Evolutionary conservation across 1,140 invertebrate species (phyloP), one percentile per base, ranked within the genome.

Genomic region (Scaptodrosophila lebanonensis): DNA sequence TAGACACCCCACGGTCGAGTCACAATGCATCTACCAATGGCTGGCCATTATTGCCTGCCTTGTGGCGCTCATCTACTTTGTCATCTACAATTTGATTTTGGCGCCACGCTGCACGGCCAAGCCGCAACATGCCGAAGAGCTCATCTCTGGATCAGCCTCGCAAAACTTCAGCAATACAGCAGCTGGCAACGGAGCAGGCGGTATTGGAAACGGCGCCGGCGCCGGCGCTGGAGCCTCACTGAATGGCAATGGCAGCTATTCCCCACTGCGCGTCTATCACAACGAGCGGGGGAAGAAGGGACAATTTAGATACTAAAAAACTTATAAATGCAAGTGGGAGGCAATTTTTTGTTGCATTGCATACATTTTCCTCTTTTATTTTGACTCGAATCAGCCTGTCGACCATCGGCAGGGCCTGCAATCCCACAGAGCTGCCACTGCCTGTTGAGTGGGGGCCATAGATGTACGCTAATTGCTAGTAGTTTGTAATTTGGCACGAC

Each of bases 191-290:
- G 61, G 59, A 17, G 56, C 47, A 15, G 51, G 32, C 3, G 71
- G 68, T 0, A 42, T 48, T 2, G 54, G 52, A 4, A 63, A 47
- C 18, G 62, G 61, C 56, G 76, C 58, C 38, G 83, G 66, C 15
- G 39, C 44, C 3, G 66, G 68, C 3, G 63, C 65, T n/a, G 60
- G 52, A 13, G 73, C 70, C 27, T 47, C 57, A 5, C 52, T 66
- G 1, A 68, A 64, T 11, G 70, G 72, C 7, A 79, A 73, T 39
- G 92, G 92, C 22, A 92, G 89, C 67, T 94, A 94, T 73, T 92
- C 93, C 9, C 93, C 93, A 3, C 88, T 94, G 70, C 88, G 92
- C 69, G 92, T 94, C 1, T 94, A 94, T 67, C 92, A 94, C 85
- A 93, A 94, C 70, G 92, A 92, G 66, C 89, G 92, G 79, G 92